Evolutionary conservation across 2,797 vertebrate species (phyloP).

Genomic region (Rhodeus uyekii): DNA sequence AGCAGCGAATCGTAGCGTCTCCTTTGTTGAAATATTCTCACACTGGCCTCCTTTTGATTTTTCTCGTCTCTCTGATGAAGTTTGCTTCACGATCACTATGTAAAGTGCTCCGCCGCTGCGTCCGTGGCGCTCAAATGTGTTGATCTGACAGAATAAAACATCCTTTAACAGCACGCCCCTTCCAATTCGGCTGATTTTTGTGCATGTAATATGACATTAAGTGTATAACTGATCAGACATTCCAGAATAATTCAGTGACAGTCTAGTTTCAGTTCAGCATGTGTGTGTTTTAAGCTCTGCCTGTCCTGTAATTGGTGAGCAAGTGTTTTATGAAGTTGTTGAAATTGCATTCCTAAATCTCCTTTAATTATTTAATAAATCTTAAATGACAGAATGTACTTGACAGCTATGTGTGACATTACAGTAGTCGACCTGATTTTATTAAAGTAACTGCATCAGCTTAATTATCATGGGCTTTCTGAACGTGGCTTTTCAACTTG

Average conservation of each 20-base stretch:
- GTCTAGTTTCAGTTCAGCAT: background rate
- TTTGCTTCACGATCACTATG: background rate
- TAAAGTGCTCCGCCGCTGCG: background rate
- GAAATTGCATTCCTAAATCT: slow-evolving; percentile 4
- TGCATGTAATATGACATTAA: slow-evolving; percentile 6
- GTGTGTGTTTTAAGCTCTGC: background rate
- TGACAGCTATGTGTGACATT: slow-evolving; percentile 12
- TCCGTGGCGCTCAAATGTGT: background rate
- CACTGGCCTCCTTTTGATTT: slow-evolving; percentile 15
- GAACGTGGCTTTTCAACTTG: background rate
- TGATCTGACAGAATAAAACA: slow-evolving; percentile 38
- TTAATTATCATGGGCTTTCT: background rate
- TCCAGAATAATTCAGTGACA: background rate
- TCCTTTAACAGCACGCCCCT: slow-evolving; percentile 1
- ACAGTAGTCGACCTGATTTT: background rate
- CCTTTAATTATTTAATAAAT: slow-evolving; percentile 22
- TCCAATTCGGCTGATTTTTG: background rate
- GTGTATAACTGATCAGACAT: slow-evolving; percentile 3
- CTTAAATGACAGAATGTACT: background rate
- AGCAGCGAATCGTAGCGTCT: background rate
- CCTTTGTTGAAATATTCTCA: slow-evolving; percentile 17
- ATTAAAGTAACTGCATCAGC: background rate
- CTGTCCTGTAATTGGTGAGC: background rate
- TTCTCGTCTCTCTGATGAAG: slow-evolving; percentile 22
- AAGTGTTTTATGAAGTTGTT: background rate